These are phyloP conservation scores for Drosophila guanche DNA, from an alignment of 1,140 invertebrate species.

Conservation along the genomic window DNA sequence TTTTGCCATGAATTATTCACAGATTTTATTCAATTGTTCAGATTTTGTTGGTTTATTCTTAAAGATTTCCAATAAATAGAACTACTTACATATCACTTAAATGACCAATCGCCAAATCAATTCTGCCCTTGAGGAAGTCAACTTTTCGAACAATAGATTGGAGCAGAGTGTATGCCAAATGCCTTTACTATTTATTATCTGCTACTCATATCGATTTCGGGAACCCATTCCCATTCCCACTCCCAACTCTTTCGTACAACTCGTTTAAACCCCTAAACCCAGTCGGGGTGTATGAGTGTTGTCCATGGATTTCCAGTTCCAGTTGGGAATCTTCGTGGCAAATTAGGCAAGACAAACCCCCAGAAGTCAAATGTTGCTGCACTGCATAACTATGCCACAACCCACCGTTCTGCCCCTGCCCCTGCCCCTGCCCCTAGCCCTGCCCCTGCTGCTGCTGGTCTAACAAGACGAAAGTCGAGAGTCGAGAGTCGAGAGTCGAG, in stretches of 20 bases:
- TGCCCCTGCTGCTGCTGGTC: no score
- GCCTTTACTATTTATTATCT: constrained; percentile 22
- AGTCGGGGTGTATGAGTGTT: not conserved
- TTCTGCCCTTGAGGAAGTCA: not conserved
- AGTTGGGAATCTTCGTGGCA: constrained; percentile 45
- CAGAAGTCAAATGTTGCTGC: constrained; percentile 13
- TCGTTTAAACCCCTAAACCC: constrained; percentile 4
- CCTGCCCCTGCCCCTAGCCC: not conserved
- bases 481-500: no score
- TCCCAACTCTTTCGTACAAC: not conserved
- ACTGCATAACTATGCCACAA: constrained; percentile 63
- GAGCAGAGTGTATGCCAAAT: constrained; percentile 26
- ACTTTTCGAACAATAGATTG: not conserved
- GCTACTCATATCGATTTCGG: constrained; percentile 31
- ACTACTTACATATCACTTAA: no score
- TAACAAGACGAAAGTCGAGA: constrained; percentile 11
- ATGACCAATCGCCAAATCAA: no score
- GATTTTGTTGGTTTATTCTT: no score
- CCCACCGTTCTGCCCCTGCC: not conserved
- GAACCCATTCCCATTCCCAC: not conserved
- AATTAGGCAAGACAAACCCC: constrained; percentile 69
- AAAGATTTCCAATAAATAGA: no score
- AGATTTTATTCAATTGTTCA: no score
- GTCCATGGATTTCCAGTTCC: constrained; percentile 32
- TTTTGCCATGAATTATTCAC: no score